phyloP scores from a whole-genome alignment of 1,140 invertebrate species.

The Diuraphis noxia region DNA sequence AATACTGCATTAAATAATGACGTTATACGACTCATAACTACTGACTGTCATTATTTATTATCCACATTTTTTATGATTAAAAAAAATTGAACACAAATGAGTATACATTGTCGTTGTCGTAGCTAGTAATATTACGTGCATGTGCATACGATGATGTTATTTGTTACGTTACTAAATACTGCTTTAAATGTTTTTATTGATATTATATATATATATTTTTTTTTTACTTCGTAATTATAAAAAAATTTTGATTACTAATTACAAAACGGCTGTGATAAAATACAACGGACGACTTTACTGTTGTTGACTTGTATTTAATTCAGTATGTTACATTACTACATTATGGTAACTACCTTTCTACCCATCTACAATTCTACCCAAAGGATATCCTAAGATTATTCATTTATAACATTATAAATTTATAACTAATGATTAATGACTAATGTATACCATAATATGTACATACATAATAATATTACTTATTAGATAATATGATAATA shows the following conservation, averaged over 20 bases:
- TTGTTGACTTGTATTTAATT: background rate
- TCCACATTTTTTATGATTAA: background rate
- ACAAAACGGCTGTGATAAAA: background rate
- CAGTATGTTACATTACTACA: background rate
- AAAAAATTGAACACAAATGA: conserved; percentile 3
- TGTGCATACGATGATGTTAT: background rate
- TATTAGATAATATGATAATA: too few species aligned
- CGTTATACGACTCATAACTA: background rate
- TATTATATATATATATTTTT: background rate
- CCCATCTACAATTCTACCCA: background rate
- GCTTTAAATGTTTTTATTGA: background rate
- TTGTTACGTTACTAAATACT: background rate
- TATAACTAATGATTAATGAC: background rate
- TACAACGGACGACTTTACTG: background rate
- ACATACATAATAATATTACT: too few species aligned
- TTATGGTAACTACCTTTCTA: background rate
- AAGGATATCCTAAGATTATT: background rate
- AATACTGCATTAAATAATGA: background rate
- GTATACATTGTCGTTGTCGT: background rate
- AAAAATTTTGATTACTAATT: background rate
- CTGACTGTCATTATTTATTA: conserved; percentile 9
- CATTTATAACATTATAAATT: too few species aligned
- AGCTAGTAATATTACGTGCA: background rate
- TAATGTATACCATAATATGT: background rate
- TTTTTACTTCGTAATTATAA: background rate